Evolutionary conservation across 2,888 invertebrate genomes (phyloP).

Genomic region (Plagodis pulveraria): DNA sequence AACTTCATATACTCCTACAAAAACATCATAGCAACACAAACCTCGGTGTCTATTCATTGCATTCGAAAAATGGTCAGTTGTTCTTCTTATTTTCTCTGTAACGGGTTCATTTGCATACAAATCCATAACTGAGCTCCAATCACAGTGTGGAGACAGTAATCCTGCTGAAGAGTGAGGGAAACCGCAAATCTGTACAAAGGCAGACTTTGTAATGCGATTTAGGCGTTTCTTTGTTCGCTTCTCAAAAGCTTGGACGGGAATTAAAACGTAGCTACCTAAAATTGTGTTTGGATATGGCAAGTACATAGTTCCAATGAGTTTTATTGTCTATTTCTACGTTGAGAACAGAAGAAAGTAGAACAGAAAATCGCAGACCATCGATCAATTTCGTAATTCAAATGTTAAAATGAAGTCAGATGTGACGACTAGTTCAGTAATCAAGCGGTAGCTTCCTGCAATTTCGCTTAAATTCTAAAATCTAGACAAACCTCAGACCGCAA

Average conservation of each 20-base stretch:
- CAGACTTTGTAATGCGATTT: constrained; percentile 34
- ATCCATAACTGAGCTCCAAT: constrained; percentile 22
- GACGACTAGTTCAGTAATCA: neutral
- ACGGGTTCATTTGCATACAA: constrained; percentile 36
- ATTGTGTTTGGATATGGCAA: too few species aligned
- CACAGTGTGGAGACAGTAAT: constrained; percentile 22
- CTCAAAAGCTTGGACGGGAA: constrained; percentile 25
- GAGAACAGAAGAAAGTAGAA: too few species aligned
- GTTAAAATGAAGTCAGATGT: too few species aligned
- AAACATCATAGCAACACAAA: too few species aligned
- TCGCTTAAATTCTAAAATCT: constrained; percentile 15
- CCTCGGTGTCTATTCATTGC: constrained; percentile 12
- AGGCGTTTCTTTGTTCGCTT: constrained; percentile 35
- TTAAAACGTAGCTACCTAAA: constrained; percentile 22
- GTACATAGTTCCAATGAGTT: too few species aligned
- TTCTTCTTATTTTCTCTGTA: constrained; percentile 14
- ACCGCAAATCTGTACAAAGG: constrained; percentile 28
- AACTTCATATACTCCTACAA: too few species aligned
- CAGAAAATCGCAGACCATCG: too few species aligned
- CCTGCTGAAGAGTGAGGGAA: constrained; percentile 13
- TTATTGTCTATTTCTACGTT: too few species aligned
- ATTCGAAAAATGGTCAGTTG: constrained; percentile 27
- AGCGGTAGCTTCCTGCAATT: neutral
- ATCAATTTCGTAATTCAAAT: too few species aligned
- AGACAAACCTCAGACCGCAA: constrained; percentile 15